Evolutionary conservation across 2,797 vertebrate species (phyloP).

Genomic region (Choloepus didactylus): DNA sequence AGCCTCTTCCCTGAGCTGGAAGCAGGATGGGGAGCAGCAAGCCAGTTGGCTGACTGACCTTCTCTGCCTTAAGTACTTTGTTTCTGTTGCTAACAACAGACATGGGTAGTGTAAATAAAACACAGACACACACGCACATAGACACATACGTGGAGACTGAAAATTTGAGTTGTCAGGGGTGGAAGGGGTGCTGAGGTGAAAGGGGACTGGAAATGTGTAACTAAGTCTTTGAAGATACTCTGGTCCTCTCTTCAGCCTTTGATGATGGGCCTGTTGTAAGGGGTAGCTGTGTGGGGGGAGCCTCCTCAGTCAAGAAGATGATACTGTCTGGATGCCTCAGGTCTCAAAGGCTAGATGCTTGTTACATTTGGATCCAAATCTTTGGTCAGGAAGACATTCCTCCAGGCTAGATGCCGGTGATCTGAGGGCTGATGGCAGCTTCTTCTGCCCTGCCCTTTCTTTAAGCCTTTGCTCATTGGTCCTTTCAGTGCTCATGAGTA

Average conservation of each 20-base stretch:
- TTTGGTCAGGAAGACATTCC: background rate
- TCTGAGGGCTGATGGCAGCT: background rate
- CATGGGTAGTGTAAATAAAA: constrained; percentile 82
- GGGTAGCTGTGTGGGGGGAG: background rate
- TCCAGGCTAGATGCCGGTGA: background rate
- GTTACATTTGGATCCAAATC: background rate
- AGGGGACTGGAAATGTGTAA: constrained; percentile 11
- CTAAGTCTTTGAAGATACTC: background rate
- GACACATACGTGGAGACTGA: constrained; percentile 69
- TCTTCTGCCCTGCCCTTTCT: background rate
- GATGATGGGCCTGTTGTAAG: background rate
- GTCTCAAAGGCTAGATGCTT: background rate
- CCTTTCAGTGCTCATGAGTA: background rate
- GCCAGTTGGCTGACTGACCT: constrained; percentile 78
- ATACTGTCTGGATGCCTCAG: background rate
- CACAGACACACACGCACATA: constrained; percentile 76
- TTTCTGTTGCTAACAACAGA: constrained; percentile 85
- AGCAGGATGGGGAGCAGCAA: constrained; percentile 59
- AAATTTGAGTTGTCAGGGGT: constrained; percentile 52
- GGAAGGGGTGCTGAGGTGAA: constrained; percentile 13
- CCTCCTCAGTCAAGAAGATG: background rate
- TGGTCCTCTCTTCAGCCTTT: background rate
- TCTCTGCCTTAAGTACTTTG: constrained; percentile 77
- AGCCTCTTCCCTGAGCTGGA: constrained; percentile 67
- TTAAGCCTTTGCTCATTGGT: background rate